Percentiles rank a stretch among this genome's conserved stretches.
phyloP scores from a whole-genome alignment of 2,797 vertebrate species.

The Serranus cabrilla region DNA sequence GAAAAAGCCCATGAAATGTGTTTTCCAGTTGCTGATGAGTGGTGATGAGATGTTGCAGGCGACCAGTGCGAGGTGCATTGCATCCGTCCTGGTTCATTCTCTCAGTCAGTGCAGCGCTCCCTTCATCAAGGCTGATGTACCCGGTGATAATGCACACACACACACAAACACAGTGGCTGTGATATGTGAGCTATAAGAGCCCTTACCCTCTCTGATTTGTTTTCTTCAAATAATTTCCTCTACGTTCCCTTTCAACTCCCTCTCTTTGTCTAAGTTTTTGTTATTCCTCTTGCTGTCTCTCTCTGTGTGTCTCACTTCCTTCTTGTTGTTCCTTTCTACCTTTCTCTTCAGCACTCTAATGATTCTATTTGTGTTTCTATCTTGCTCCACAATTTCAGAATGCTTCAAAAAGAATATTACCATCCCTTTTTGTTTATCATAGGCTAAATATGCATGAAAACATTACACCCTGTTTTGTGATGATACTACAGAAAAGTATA shows the following conservation, averaged over 20 bases:
- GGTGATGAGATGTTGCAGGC: slow-evolving; percentile 92
- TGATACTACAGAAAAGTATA: neutral
- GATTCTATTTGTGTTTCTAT: neutral
- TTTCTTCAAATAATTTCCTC: slow-evolving; percentile 26
- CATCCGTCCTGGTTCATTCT: slow-evolving; percentile 89
- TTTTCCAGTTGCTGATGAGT: slow-evolving; percentile 91
- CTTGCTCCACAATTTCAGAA: neutral
- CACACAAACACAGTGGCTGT: slow-evolving; percentile 9
- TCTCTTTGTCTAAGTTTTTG: slow-evolving; percentile 3
- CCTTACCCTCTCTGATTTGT: slow-evolving; percentile 29
- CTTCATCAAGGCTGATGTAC: slow-evolving; percentile 93
- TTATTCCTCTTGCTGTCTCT: slow-evolving; percentile 6
- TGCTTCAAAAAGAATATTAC: slow-evolving; percentile 7
- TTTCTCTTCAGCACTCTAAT: neutral
- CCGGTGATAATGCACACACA: slow-evolving; percentile 83
- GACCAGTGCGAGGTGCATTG: slow-evolving; percentile 91
- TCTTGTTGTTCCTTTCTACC: neutral
- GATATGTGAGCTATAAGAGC: neutral
- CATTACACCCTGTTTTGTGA: neutral
- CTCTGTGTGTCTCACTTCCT: neutral
- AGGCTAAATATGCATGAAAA: slow-evolving; percentile 4
- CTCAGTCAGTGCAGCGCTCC: slow-evolving; percentile 86
- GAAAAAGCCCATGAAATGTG: slow-evolving; percentile 35
- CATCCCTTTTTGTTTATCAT: neutral
- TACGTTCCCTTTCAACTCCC: neutral